Evolutionary conservation across 2,888 invertebrate species (phyloP).

Genomic region (Cylindroiulus punctatus): DNA sequence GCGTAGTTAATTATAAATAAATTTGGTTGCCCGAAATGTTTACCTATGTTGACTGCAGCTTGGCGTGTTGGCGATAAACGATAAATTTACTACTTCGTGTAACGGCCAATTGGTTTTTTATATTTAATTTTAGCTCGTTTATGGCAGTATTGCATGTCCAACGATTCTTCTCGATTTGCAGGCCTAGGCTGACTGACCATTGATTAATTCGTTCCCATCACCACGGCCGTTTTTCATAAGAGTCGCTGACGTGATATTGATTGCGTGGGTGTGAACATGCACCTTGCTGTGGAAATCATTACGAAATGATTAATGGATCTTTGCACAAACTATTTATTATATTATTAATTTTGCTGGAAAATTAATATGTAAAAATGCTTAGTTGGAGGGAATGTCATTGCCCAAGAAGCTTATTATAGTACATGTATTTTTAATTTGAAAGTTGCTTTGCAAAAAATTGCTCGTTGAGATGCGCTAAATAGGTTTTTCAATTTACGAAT

Average conservation of each 20-base stretch:
- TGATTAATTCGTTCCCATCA: constrained; percentile 14
- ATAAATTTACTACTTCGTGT: background rate
- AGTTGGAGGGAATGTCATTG: background rate
- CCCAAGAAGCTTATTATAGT: background rate
- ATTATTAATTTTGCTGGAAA: background rate
- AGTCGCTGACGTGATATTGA: background rate
- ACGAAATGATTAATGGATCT: constrained; percentile 14
- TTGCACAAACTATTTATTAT: background rate
- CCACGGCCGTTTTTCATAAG: background rate
- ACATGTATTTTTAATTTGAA: no score
- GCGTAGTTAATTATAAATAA: background rate
- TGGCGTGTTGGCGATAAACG: background rate
- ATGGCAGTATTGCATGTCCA: constrained; percentile 6
- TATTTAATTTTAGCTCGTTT: background rate
- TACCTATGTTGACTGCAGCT: no score
- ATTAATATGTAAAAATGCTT: background rate
- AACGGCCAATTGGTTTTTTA: constrained; percentile 9
- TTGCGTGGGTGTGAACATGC: constrained; percentile 16
- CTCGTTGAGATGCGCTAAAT: background rate
- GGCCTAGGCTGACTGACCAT: constrained; percentile 9
- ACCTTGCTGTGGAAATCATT: constrained; percentile 18
- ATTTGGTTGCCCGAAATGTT: background rate
- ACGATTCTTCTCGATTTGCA: background rate
- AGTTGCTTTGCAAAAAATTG: background rate
- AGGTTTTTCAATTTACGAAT: background rate